A percentile compares a stretch with the other conserved stretches of the same genome.
Conservation (phyloP, 92 coral and sea anemone species). For the Porites lobata region DNA sequence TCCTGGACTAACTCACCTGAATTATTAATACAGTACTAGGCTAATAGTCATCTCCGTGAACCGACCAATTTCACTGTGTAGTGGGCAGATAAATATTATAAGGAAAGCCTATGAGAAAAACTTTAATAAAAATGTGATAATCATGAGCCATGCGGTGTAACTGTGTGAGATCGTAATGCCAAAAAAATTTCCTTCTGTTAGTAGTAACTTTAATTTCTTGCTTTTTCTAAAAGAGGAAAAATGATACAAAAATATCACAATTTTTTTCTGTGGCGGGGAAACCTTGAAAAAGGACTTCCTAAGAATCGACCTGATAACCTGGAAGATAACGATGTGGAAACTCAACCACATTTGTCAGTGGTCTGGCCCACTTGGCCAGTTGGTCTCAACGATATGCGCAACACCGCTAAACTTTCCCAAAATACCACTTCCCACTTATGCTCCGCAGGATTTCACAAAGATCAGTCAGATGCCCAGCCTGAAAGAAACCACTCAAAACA, state of each 20-base stretch:
- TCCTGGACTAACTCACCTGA: too few species aligned
- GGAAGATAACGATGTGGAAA: neutral
- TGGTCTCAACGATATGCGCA: constrained; percentile 42
- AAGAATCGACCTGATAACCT: neutral
- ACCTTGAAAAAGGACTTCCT: neutral
- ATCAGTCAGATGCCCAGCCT: neutral
- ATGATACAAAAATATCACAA: neutral
- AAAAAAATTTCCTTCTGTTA: too few species aligned
- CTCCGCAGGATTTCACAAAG: constrained; percentile 27
- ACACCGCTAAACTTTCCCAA: constrained; percentile 46
- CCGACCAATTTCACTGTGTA: too few species aligned
- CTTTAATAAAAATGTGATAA: too few species aligned
- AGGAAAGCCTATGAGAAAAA: too few species aligned
- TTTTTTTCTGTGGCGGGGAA: neutral
- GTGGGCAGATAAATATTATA: too few species aligned
- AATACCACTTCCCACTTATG: constrained; percentile 37
- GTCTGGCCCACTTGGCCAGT: constrained; percentile 69
- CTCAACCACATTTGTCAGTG: constrained; percentile 7
- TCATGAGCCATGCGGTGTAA: too few species aligned
- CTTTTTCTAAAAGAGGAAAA: too few species aligned
- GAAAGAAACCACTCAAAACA: neutral
- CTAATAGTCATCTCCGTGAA: too few species aligned
- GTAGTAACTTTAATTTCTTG: too few species aligned
- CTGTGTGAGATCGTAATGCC: too few species aligned
- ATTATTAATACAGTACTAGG: too few species aligned